Percentiles rank a stretch among this genome's conserved stretches.
Evolutionary conservation across 1,140 invertebrate species (phyloP).

Genomic region (Pseudoatta argentina): DNA sequence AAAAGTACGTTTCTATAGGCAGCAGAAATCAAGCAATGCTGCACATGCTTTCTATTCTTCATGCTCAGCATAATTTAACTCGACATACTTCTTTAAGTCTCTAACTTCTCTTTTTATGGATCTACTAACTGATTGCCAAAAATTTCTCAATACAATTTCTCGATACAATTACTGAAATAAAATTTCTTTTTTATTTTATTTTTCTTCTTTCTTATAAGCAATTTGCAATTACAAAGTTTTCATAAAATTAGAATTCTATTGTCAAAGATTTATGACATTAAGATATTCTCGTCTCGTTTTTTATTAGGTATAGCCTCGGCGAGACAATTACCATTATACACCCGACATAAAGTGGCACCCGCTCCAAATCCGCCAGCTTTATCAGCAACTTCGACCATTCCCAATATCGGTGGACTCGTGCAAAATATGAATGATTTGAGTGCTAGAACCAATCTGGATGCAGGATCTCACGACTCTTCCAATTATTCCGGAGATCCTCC

Average conservation of each 20-base stretch:
- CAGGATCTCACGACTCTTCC: constrained; percentile 82
- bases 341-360: constrained; percentile 85
- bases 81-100: not conserved
- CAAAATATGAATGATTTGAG: constrained; percentile 85
- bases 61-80: not conserved
- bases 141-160: not conserved
- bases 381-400: constrained; percentile 84
- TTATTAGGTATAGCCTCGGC: constrained; percentile 73
- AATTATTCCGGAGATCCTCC: constrained; percentile 83
- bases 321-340: constrained; percentile 80
- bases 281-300: not conserved
- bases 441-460: constrained; percentile 80
- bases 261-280: not conserved
- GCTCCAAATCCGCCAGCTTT: constrained; percentile 84
- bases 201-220: not conserved
- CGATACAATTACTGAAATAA: not conserved
- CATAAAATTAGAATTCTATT: not conserved
- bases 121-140: not conserved
- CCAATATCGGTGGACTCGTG: constrained; percentile 83
- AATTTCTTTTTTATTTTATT: not conserved
- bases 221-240: not conserved
- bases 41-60: not conserved
- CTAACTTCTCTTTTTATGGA: not conserved
- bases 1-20: constrained; percentile 84
- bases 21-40: not conserved